phyloP scores from a whole-genome alignment of 2,888 invertebrate genomes.

The Bellardia pandia region DNA sequence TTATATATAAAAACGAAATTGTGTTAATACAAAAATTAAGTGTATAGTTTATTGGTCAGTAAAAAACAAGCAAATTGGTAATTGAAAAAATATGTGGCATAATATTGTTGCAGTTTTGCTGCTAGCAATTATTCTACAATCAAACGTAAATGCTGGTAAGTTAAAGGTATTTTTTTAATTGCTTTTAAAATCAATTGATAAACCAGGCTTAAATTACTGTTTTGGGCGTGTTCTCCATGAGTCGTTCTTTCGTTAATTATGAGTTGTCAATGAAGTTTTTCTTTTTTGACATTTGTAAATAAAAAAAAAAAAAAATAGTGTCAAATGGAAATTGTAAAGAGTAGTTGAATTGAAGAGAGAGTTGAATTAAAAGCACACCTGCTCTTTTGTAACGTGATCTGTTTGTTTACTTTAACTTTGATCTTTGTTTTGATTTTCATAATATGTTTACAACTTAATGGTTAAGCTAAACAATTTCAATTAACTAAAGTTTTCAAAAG shows the following conservation, averaged over 20 bases:
- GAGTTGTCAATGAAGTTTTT: conserved; percentile 51
- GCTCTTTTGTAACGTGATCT: conserved; percentile 37
- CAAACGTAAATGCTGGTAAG: conserved; percentile 65
- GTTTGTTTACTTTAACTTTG: conserved; percentile 20
- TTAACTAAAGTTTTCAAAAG: no score
- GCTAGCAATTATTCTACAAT: conserved; percentile 20
- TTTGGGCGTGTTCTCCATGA: conserved; percentile 69
- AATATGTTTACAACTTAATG: conserved; percentile 10
- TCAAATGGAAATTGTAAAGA: not conserved
- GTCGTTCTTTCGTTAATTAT: conserved; percentile 53
- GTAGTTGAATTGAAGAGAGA: not conserved
- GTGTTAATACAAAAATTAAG: conserved; percentile 15
- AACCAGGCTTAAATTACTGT: conserved; percentile 50
- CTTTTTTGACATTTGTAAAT: conserved; percentile 51
- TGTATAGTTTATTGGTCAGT: not conserved
- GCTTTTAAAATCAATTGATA: conserved; percentile 37
- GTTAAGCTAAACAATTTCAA: not conserved
- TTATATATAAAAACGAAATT: conserved; percentile 33
- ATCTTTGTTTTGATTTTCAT: conserved; percentile 26
- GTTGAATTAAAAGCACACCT: not conserved
- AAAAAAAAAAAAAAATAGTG: conserved; percentile 37
- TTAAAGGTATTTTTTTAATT: not conserved
- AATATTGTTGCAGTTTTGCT: conserved; percentile 47
- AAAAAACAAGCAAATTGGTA: conserved; percentile 1
- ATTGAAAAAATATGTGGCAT: conserved; percentile 54